These are phyloP conservation scores for Danio albolineatus DNA, from an alignment of 2,797 vertebrate species.

Conservation along the genomic window DNA sequence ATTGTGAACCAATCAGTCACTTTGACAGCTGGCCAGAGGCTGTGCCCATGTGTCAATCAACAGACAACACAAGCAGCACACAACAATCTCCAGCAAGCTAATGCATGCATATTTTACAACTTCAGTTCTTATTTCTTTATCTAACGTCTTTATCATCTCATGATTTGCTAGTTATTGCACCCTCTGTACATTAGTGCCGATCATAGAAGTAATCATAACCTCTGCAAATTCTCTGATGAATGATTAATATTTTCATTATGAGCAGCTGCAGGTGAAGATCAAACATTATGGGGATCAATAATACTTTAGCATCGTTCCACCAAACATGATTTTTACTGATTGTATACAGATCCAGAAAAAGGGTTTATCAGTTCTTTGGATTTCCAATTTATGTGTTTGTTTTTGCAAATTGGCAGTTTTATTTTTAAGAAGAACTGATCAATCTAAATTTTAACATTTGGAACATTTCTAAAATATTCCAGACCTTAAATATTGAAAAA, in stretches of 20 bases:
- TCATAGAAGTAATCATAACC: slow-evolving; percentile 34
- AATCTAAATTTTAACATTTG: too few species aligned
- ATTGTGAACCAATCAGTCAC: slow-evolving; percentile 51
- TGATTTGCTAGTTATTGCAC: background rate
- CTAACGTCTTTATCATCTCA: background rate
- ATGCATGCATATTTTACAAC: slow-evolving; percentile 17
- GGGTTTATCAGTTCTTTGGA: too few species aligned
- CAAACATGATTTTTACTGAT: slow-evolving; percentile 12
- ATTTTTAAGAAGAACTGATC: too few species aligned
- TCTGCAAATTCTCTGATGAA: slow-evolving; percentile 9
- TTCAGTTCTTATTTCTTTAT: background rate
- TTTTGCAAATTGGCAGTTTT: too few species aligned
- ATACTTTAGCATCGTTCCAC: slow-evolving; percentile 18
- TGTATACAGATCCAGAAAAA: background rate
- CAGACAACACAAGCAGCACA: slow-evolving; percentile 24
- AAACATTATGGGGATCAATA: slow-evolving; percentile 48
- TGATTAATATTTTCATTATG: slow-evolving; percentile 24
- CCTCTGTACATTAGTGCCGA: slow-evolving; percentile 17
- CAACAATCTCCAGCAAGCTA: slow-evolving; percentile 28
- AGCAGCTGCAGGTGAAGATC: slow-evolving; percentile 20
- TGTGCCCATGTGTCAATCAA: slow-evolving; percentile 50
- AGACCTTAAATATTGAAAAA: too few species aligned
- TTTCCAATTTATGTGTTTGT: too few species aligned
- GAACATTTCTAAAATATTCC: too few species aligned
- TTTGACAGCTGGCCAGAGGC: slow-evolving; percentile 55